Evolutionary conservation across 2,113 vertebrate genomes (phyloP).

Genomic region (Dermatemys mawii): DNA sequence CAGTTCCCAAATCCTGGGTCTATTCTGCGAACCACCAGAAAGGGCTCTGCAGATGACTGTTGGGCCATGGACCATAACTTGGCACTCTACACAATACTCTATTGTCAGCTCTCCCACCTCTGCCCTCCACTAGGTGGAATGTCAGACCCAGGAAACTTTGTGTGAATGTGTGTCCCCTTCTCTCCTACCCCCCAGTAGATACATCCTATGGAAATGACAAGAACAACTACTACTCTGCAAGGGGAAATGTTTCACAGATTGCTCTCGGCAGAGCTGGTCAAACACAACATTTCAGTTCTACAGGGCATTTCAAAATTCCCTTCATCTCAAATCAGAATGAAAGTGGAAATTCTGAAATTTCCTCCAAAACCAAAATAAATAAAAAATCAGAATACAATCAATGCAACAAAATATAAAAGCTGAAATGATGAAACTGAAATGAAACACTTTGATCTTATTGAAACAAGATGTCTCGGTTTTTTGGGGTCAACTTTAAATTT

Average conservation of each 20-base stretch:
- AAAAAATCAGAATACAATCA: not conserved
- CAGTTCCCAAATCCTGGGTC: not conserved
- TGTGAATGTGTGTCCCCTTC: not conserved
- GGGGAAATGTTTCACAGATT: not conserved
- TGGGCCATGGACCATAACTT: not conserved
- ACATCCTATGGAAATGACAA: not conserved
- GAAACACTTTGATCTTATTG: not conserved
- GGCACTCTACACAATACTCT: not conserved
- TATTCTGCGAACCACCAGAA: not conserved
- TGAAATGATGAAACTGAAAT: slow-evolving; percentile 1
- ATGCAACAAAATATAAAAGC: slow-evolving; percentile 1
- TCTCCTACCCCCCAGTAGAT: not conserved
- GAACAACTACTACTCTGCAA: not conserved
- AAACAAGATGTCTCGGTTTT: slow-evolving; percentile 12
- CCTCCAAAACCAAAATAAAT: not conserved
- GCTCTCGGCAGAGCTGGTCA: not conserved
- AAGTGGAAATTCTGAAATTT: not conserved
- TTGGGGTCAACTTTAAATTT: not conserved
- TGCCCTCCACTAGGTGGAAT: not conserved
- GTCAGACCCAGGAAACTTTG: rapidly evolving
- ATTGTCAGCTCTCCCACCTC: not conserved
- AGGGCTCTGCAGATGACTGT: not conserved
- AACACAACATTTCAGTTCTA: not conserved
- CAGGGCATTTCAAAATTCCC: not conserved
- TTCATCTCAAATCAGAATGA: not conserved